Conservation (phyloP, 2,113 vertebrate species). For the Anser cygnoides region DNA sequence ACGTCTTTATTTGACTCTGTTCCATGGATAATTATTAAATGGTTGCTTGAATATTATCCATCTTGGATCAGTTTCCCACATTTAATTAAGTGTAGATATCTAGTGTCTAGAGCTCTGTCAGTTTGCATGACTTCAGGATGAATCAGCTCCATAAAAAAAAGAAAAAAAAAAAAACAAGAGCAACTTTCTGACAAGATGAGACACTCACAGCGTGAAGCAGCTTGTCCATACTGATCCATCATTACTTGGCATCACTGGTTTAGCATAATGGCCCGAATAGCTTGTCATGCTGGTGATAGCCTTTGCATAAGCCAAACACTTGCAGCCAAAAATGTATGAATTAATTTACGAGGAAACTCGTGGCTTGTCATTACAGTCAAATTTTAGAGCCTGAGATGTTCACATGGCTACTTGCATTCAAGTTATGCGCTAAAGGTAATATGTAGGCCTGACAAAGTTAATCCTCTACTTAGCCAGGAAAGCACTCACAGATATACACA, state of each 20-base stretch:
- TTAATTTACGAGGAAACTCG: not conserved
- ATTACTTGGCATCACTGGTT: not conserved
- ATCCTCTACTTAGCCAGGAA: not conserved
- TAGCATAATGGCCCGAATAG: not conserved
- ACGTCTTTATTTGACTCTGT: not conserved
- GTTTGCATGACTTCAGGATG: not conserved
- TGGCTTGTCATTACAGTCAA: not conserved
- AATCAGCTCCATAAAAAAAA: not conserved
- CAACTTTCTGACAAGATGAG: not conserved
- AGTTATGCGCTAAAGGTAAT: not conserved
- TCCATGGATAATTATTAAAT: not conserved
- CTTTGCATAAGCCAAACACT: not conserved
- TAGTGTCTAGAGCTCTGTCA: not conserved
- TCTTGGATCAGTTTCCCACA: not conserved
- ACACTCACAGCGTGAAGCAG: rapidly evolving
- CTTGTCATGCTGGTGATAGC: not conserved
- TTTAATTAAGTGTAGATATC: not conserved
- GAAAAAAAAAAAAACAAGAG: not conserved
- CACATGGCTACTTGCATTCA: not conserved
- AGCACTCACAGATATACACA: rapidly evolving
- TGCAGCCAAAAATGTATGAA: not conserved
- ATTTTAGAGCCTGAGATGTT: not conserved
- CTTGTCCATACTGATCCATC: not conserved
- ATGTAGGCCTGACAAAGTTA: rapidly evolving
- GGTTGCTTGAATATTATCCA: not conserved